phyloP scores from a whole-genome alignment of 2,888 invertebrate genomes.

The Entomobrya proxima region DNA sequence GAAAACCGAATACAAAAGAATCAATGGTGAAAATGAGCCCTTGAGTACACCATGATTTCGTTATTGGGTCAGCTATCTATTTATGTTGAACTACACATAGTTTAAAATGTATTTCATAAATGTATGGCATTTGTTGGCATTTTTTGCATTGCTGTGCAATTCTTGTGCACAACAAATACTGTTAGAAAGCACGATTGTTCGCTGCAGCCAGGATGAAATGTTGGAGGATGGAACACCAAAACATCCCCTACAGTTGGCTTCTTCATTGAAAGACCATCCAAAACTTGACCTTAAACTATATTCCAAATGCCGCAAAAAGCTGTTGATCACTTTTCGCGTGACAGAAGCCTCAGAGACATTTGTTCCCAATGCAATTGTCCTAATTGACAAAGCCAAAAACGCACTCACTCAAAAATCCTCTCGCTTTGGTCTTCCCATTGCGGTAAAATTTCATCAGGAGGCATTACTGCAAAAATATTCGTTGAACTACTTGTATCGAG shows the following conservation, averaged over 20 bases:
- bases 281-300: constrained; percentile 34
- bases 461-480: constrained; percentile 13
- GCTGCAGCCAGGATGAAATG: constrained; percentile 12
- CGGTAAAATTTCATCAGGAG: constrained; percentile 37
- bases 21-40: background rate
- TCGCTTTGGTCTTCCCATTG: constrained; percentile 31
- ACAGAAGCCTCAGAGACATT: constrained; percentile 19
- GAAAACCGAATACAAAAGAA: too few relatives aligned
- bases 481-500: constrained; percentile 6
- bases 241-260: background rate
- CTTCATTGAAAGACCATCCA: background rate
- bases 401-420: constrained; percentile 28
- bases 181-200: constrained; percentile 34
- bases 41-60: background rate
- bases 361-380: constrained; percentile 13
- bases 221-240: background rate
- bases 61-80: background rate
- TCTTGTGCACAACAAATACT: background rate
- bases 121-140: background rate
- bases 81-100: background rate
- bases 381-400: constrained; percentile 31
- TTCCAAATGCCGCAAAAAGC: constrained; percentile 46
- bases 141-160: background rate
- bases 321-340: constrained; percentile 30
- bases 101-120: background rate